Base-by-base conservation (phyloP, 2,888 invertebrate genomes). In the Pheosia gnoma region DNA sequence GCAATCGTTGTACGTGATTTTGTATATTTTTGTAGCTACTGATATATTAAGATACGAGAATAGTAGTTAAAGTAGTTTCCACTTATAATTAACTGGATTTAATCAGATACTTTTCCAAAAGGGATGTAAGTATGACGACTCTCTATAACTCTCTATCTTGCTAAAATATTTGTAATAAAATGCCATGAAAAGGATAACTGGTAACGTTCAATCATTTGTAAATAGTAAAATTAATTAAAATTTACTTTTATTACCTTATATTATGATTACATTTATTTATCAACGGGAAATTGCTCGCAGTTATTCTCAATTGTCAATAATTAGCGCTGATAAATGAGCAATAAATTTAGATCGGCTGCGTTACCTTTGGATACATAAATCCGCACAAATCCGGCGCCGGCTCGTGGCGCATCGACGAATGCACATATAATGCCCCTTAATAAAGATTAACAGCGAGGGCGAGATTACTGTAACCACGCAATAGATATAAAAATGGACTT, bases 381-480 rank as follows among this genome's bases (percentile, higher is more conserved):
- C 82, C 82, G 83, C 83, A 78, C 82, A 75, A 83, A 86, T 85
- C 68, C 77, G 66, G 58, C 57, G 67, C 60, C 67, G 63, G 64
- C 65, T 64, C 71, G 63, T 53, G 43, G 58, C 63, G 62, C 58
- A 70, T 72, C 83, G 82, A 82, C 79, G 82, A 80, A 82, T 84
- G 76, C 84, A 81, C 86, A 87, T 85, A 84, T 85, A 87, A 89
- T 85, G 72, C 86, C 88, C 89, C 86, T 84, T 88, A 88, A 89
- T 88, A 90, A 90, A 88, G 90, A 90, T 91, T 88, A 89, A 89
- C 85, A 78, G 78, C 79, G 79, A 81, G 86, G 86, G 83, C 71
- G 82, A 65, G 38, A 66, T 37, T 66, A 72, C 65, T 45, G 13
- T 61, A 58, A 2, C 57, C 39, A 66, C 58, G 39, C 0, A 2